Conservation (phyloP, 2,888 invertebrate species). For the Chrysolina haemoptera region DNA sequence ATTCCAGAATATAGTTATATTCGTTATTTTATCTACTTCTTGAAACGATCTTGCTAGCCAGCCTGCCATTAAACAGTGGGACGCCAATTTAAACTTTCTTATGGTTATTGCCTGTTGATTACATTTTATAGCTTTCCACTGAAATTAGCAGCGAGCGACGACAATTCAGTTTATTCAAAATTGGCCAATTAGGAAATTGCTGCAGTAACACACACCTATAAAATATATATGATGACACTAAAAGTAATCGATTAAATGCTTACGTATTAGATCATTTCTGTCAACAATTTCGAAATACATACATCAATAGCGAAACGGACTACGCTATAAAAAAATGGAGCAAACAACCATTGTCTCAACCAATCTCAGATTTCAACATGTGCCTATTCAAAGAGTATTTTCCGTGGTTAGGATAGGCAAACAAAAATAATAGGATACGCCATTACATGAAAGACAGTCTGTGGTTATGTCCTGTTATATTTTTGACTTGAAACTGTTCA, state of each 20-base stretch:
- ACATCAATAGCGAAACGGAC: too few relatives aligned
- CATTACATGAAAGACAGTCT: too few relatives aligned
- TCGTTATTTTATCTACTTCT: background rate
- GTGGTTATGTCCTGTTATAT: too few relatives aligned
- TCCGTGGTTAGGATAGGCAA: too few relatives aligned
- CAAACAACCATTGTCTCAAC: too few relatives aligned
- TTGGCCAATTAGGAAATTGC: slow-evolving; percentile 9
- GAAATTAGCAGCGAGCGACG: slow-evolving; percentile 13
- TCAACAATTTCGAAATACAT: background rate
- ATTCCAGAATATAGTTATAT: background rate
- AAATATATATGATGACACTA: background rate
- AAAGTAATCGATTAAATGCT: background rate
- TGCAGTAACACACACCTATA: slow-evolving; percentile 6
- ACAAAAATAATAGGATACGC: too few relatives aligned
- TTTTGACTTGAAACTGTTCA: too few relatives aligned
- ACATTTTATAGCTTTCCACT: slow-evolving; percentile 16
- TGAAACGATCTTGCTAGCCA: background rate
- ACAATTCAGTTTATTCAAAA: slow-evolving; percentile 13
- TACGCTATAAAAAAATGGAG: too few relatives aligned
- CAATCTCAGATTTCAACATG: too few relatives aligned
- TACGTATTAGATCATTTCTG: background rate
- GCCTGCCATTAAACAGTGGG: slow-evolving; percentile 11
- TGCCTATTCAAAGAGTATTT: too few relatives aligned
- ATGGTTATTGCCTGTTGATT: slow-evolving; percentile 21
- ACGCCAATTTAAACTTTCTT: slow-evolving; percentile 17